Conservation (phyloP, 1,140 invertebrate genomes). For the Micrasema minimum region DNA sequence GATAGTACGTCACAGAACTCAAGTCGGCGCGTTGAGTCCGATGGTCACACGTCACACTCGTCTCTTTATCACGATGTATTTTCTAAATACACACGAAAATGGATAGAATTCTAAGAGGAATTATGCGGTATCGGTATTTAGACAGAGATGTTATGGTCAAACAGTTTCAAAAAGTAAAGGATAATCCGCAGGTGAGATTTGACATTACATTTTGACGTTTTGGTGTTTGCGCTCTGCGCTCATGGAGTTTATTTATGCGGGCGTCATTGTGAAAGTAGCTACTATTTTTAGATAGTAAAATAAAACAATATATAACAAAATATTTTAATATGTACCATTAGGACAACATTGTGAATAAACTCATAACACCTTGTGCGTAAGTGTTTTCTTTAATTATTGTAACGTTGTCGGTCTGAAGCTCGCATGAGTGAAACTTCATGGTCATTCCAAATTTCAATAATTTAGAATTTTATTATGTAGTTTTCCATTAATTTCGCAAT, state of each 20-base stretch:
- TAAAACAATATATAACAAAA: constrained; percentile 1
- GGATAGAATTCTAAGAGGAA: constrained; percentile 87
- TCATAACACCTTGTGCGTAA: too few relatives aligned
- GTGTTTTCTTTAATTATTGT: too few relatives aligned
- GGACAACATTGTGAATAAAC: too few relatives aligned
- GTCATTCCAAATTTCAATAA: too few relatives aligned
- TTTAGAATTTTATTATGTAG: too few relatives aligned
- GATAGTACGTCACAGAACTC: neutral
- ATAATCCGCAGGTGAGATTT: constrained; percentile 84
- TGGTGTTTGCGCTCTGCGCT: too few relatives aligned
- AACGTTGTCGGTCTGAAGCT: too few relatives aligned
- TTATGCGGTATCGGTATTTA: constrained; percentile 86
- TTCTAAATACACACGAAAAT: constrained; percentile 63
- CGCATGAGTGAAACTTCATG: too few relatives aligned
- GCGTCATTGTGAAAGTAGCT: neutral
- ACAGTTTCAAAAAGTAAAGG: constrained; percentile 87
- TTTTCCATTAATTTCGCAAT: too few relatives aligned
- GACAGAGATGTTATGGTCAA: constrained; percentile 87
- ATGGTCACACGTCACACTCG: neutral
- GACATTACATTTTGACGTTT: constrained; percentile 19
- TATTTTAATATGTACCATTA: neutral
- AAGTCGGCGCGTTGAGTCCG: neutral
- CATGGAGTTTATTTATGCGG: constrained; percentile 18
- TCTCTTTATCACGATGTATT: constrained; percentile 30
- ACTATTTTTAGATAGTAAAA: neutral